Evolutionary conservation across 2,113 vertebrate genomes (phyloP).

Genomic region (Misgurnus anguillicaudatus): DNA sequence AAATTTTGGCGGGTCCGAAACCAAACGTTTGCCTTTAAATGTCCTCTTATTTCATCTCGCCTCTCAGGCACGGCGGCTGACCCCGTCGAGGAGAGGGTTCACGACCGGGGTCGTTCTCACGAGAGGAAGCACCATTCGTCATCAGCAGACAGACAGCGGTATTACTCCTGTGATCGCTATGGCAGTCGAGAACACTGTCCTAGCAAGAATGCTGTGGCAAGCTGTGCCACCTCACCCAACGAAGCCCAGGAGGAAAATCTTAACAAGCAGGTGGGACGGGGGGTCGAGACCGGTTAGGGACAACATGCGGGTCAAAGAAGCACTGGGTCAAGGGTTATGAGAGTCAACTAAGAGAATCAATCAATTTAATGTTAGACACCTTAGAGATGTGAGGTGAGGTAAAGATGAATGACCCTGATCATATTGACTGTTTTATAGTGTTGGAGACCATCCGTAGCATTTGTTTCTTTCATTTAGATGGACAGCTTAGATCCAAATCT

Average conservation of each 20-base stretch:
- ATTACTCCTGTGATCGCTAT: constrained; percentile 94
- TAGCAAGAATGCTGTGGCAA: constrained; percentile 79
- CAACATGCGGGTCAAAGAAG: not conserved
- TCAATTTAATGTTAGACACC: not conserved
- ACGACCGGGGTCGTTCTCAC: constrained; percentile 88
- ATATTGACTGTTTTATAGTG: not conserved
- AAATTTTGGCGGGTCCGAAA: too few species aligned
- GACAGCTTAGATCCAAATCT: too few species aligned
- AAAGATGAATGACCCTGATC: not conserved
- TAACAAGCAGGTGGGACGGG: constrained; percentile 85
- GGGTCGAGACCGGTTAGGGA: constrained; percentile 8
- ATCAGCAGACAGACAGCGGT: constrained; percentile 89
- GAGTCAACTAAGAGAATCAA: not conserved
- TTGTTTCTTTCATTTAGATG: too few species aligned
- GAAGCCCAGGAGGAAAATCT: constrained; percentile 77
- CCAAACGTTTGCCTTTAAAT: not conserved
- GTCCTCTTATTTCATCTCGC: not conserved
- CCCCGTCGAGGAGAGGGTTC: constrained; percentile 70
- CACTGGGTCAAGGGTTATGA: not conserved
- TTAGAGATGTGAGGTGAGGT: not conserved
- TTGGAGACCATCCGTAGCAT: not conserved
- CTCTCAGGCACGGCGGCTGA: constrained; percentile 56
- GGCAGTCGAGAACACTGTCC: constrained; percentile 86
- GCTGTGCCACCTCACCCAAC: constrained; percentile 84
- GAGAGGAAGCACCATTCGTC: constrained; percentile 90